Evolutionary conservation across 2,888 invertebrate species (phyloP).

Genomic region (Phrixothrix hirtus): DNA sequence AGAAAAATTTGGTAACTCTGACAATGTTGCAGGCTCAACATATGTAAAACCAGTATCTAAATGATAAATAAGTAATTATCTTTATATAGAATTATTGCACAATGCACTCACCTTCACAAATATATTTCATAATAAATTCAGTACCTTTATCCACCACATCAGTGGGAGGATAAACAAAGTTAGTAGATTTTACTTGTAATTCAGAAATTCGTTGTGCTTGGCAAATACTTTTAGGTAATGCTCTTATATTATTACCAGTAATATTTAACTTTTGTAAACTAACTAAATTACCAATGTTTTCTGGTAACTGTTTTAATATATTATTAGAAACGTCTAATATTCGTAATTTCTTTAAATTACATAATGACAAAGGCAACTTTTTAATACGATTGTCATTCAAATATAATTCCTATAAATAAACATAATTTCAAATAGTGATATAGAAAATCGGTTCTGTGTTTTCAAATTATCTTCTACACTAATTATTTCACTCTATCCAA

Average conservation of each 20-base stretch:
- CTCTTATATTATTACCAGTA: constrained; percentile 63
- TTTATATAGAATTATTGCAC: not conserved
- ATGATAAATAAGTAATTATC: constrained; percentile 27
- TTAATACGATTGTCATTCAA: constrained; percentile 72
- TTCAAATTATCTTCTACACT: no score
- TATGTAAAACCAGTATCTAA: constrained; percentile 59
- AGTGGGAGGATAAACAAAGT: constrained; percentile 68
- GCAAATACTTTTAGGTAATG: constrained; percentile 68
- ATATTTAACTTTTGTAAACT: constrained; percentile 66
- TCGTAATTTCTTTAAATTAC: constrained; percentile 65
- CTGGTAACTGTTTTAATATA: constrained; percentile 66
- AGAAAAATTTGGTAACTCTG: constrained; percentile 46
- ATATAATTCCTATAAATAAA: constrained; percentile 67
- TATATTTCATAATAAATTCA: constrained; percentile 67
- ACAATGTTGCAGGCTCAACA: constrained; percentile 52
- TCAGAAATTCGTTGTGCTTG: constrained; percentile 64
- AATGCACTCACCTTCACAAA: constrained; percentile 58
- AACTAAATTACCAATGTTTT: constrained; percentile 65
- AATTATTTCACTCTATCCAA: no score
- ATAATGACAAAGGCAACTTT: constrained; percentile 70
- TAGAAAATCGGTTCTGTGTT: no score
- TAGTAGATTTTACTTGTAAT: constrained; percentile 65
- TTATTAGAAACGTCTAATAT: constrained; percentile 74
- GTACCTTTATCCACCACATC: constrained; percentile 65
- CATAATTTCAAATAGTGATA: no score